phyloP scores from a whole-genome alignment of 2,888 invertebrate species.

The Tetropium fuscum region DNA sequence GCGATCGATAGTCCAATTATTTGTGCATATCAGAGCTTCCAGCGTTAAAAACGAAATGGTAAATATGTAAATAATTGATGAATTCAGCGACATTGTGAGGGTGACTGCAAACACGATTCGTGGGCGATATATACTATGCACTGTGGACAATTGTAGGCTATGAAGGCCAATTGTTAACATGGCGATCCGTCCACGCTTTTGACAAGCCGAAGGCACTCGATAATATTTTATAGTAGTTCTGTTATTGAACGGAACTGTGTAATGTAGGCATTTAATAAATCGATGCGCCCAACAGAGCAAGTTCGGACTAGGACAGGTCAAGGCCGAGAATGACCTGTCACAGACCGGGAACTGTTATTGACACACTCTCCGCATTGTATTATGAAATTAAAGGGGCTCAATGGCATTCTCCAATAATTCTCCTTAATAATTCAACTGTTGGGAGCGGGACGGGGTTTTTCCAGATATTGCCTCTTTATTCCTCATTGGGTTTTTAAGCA shows the following conservation, averaged over 20 bases:
- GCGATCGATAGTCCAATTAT: conserved; percentile 30
- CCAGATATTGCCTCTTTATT: too few relatives aligned
- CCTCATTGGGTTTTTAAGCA: too few relatives aligned
- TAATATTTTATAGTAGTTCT: not conserved
- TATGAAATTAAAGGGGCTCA: conserved; percentile 32
- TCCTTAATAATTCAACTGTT: too few relatives aligned
- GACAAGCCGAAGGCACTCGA: not conserved
- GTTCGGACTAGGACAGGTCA: conserved; percentile 51
- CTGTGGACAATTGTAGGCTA: not conserved
- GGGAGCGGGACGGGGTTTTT: too few relatives aligned
- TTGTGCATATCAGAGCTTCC: not conserved
- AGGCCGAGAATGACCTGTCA: conserved; percentile 41
- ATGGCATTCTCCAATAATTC: not conserved
- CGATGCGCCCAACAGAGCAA: conserved; percentile 26
- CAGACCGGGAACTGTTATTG: conserved; percentile 52
- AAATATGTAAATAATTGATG: conserved; percentile 37
- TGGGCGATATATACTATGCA: conserved; percentile 27
- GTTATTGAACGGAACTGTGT: conserved; percentile 16
- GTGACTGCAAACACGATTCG: conserved; percentile 48
- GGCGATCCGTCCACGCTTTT: too few relatives aligned
- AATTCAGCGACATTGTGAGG: conserved; percentile 50
- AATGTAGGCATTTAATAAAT: conserved; percentile 21
- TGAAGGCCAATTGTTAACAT: not conserved
- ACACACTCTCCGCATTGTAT: conserved; percentile 48
- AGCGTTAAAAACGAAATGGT: not conserved